phyloP scores from a whole-genome alignment of 2,797 vertebrate species.

The Thunnus albacares region DNA sequence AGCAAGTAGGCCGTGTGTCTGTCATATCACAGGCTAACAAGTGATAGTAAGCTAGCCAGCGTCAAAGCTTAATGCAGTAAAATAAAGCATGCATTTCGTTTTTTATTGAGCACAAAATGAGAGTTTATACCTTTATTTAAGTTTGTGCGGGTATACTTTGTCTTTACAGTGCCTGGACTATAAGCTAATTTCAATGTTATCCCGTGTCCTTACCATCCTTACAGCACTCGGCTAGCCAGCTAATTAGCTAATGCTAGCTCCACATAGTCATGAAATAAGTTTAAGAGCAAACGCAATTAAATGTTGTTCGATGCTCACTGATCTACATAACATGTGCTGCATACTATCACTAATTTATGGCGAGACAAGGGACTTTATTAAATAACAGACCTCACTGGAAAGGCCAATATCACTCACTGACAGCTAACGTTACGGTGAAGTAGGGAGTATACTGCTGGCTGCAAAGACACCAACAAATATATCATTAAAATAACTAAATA shows the following conservation, averaged over 20 bases:
- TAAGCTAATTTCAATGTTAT: background rate
- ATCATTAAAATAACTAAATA: background rate
- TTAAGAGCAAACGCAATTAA: conserved; percentile 36
- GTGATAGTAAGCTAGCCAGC: conserved; percentile 13
- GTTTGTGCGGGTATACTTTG: fast-evolving
- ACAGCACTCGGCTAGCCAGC: conserved; percentile 31
- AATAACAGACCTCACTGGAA: background rate
- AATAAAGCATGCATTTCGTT: fast-evolving
- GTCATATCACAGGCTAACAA: conserved; percentile 23
- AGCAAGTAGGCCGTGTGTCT: conserved; percentile 21
- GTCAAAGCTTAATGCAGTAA: background rate
- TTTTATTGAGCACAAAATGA: fast-evolving
- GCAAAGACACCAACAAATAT: background rate
- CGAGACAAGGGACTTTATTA: conserved; percentile 16
- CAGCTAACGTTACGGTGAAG: background rate
- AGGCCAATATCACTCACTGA: background rate
- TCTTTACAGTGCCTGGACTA: background rate
- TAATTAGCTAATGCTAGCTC: conserved; percentile 50
- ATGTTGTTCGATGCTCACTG: background rate
- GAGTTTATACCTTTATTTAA: background rate
- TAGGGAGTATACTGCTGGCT: background rate
- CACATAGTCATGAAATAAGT: conserved; percentile 20
- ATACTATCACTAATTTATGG: conserved; percentile 3
- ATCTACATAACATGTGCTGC: conserved; percentile 6
- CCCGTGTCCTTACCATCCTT: conserved; percentile 53